phyloP scores from a whole-genome alignment of 2,113 vertebrate species.

The Hemichromis elongatus region DNA sequence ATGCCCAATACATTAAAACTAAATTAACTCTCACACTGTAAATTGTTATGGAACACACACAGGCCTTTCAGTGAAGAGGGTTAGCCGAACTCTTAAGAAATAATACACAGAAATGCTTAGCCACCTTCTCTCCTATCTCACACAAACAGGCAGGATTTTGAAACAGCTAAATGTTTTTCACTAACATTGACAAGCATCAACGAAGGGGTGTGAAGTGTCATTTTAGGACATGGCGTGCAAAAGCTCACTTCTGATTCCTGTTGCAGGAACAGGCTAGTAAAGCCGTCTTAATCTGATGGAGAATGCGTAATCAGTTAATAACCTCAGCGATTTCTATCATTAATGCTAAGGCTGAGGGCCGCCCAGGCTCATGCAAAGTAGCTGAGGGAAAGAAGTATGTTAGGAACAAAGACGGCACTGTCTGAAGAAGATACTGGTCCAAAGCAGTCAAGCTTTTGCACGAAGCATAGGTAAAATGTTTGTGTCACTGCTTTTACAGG shows the following conservation, averaged over 20 bases:
- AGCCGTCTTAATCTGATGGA: conserved; percentile 73
- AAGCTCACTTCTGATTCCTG: conserved; percentile 35
- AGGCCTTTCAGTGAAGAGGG: neutral
- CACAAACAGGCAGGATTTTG: conserved; percentile 16
- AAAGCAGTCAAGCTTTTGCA: neutral
- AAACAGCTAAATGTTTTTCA: conserved; percentile 14
- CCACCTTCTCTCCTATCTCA: conserved; percentile 18
- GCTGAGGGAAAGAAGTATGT: conserved; percentile 15
- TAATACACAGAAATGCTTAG: neutral
- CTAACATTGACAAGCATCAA: conserved; percentile 29
- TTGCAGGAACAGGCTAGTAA: conserved; percentile 25
- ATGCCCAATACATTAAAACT: neutral
- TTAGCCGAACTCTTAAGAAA: conserved; percentile 16
- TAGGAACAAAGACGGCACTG: conserved; percentile 55
- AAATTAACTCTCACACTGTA: neutral
- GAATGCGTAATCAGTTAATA: conserved; percentile 80
- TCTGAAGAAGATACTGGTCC: conserved; percentile 35
- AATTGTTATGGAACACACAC: neutral
- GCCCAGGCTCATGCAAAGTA: conserved; percentile 15
- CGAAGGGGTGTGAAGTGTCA: conserved; percentile 19
- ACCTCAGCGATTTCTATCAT: conserved; percentile 67
- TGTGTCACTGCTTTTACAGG: conserved; percentile 26
- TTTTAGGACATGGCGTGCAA: conserved; percentile 27
- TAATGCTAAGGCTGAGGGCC: conserved; percentile 47
- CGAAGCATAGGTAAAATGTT: conserved; percentile 38